Percentiles rank a stretch among this genome's conserved stretches.
Evolutionary conservation across 2,888 invertebrate genomes (phyloP).

Genomic region (Oxytorus armatus): DNA sequence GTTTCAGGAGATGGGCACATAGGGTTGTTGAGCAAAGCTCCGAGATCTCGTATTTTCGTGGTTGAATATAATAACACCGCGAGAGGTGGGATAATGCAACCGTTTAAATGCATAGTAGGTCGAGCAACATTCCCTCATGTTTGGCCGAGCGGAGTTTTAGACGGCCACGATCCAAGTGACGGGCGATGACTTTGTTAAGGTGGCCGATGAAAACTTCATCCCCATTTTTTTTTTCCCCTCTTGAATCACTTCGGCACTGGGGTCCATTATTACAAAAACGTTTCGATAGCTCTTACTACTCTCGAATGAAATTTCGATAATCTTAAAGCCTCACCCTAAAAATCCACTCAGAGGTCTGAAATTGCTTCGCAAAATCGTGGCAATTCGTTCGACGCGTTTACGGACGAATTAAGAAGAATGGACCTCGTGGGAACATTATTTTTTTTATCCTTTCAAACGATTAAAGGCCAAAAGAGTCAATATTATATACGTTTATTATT

Average conservation of each 20-base stretch:
- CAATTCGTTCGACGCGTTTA: slow-evolving; percentile 3
- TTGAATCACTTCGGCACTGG: slow-evolving; percentile 27
- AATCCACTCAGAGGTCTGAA: slow-evolving; percentile 10
- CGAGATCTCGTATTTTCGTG: slow-evolving; percentile 32
- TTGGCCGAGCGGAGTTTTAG: slow-evolving; percentile 71
- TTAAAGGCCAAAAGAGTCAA: no score
- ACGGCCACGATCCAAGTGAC: slow-evolving; percentile 36
- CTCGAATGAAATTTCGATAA: slow-evolving; percentile 35
- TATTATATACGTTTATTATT: no score
- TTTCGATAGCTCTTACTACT: no score
- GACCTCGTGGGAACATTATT: no score
- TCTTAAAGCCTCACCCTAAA: slow-evolving; percentile 7
- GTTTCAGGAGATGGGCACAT: neutral
- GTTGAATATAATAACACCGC: slow-evolving; percentile 35
- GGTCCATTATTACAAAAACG: slow-evolving; percentile 63
- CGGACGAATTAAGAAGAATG: no score
- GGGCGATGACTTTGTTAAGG: slow-evolving; percentile 4
- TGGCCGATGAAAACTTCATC: slow-evolving; percentile 22
- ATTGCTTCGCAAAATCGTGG: slow-evolving; percentile 34
- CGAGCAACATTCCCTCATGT: slow-evolving; percentile 75
- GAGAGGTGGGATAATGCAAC: slow-evolving; percentile 74
- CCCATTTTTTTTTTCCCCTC: slow-evolving; percentile 26
- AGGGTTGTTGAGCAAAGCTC: neutral
- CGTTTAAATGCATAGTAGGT: slow-evolving; percentile 83
- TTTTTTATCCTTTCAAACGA: no score